Evolutionary conservation across 2,113 vertebrate genomes (phyloP).

Genomic region (Sphaerodactylus townsendi): DNA sequence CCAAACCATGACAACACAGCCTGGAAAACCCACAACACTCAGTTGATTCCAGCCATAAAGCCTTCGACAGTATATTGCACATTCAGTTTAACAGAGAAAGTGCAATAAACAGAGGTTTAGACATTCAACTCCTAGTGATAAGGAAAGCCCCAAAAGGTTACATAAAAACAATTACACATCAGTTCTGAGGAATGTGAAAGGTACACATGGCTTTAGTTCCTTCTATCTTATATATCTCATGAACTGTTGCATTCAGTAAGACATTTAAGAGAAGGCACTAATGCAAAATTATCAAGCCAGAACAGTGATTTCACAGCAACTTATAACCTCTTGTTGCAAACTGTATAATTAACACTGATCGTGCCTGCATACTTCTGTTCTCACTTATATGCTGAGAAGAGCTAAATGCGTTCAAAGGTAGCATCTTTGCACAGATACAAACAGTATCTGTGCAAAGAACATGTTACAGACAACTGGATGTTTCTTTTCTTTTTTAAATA

Average conservation of each 20-base stretch:
- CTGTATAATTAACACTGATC: neutral
- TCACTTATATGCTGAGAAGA: neutral
- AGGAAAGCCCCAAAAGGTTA: too few species aligned
- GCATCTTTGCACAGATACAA: too few species aligned
- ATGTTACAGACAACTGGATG: neutral
- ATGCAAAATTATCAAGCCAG: neutral
- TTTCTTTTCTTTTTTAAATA: slow-evolving; percentile 15
- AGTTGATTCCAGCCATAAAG: too few species aligned
- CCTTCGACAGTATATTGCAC: too few species aligned
- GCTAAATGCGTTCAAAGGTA: neutral
- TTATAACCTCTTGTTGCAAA: too few species aligned
- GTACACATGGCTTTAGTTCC: neutral
- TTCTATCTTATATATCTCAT: neutral
- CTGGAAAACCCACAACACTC: too few species aligned
- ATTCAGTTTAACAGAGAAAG: neutral
- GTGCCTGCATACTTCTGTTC: neutral
- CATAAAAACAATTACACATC: neutral
- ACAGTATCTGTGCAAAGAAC: neutral
- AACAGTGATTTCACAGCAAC: too few species aligned
- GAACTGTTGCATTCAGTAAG: neutral
- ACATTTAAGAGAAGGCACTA: neutral
- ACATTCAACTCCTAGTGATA: neutral
- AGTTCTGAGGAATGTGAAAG: neutral
- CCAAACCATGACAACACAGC: too few species aligned
- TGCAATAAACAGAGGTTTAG: neutral